Evolutionary conservation across 2,113 vertebrate genomes (phyloP), one percentile per base, ranked within the genome.

Genomic region (Chlorodrepanis virens): DNA sequence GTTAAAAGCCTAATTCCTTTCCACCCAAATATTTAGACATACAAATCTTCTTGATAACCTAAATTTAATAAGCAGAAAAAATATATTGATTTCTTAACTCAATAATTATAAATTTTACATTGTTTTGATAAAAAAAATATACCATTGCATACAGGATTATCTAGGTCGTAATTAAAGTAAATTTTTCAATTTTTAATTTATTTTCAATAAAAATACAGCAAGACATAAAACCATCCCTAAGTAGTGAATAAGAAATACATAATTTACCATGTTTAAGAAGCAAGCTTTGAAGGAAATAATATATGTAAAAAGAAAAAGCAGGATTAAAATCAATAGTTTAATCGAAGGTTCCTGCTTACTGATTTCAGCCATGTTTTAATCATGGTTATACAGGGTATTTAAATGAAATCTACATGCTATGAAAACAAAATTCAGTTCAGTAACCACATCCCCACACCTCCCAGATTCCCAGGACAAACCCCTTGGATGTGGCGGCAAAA

Each of bases 331-430:
- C 89, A 83, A 83, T 81, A 90, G 71, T 76, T 94, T 83, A 94
- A 92, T 95, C 89, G 90, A 86, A 33, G 31, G 45, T 50, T 89
- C 68, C 37, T 61, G 12, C 64, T 69, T 83, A 77, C 59, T 89
- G 76, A 95, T 96, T 95, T 83, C 68, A 91, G 72, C 74, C 76
- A 61, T 67, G 45, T 92, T 74, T 91, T 70, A 90, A 94, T 87
- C 59, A 91, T 50, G 80, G 71, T 80, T 83, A 91, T 83, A 83
- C 13, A 86, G 31, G 25, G 54, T 77, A 92, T 80, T 95, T 87
- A 92, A 83, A 95, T 54, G 13, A 86, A 89, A 45, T 65, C 50
- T 89, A 28, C 31, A 70, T 19, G 16, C 68, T 87, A 42, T 57
- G 59, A 83, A 90, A 94, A 81, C 60, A 83, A 82, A 95, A 77